Evolutionary conservation across 1,140 invertebrate species (phyloP), one percentile per base, ranked within the genome.

Genomic region (Brachionus rubens): DNA sequence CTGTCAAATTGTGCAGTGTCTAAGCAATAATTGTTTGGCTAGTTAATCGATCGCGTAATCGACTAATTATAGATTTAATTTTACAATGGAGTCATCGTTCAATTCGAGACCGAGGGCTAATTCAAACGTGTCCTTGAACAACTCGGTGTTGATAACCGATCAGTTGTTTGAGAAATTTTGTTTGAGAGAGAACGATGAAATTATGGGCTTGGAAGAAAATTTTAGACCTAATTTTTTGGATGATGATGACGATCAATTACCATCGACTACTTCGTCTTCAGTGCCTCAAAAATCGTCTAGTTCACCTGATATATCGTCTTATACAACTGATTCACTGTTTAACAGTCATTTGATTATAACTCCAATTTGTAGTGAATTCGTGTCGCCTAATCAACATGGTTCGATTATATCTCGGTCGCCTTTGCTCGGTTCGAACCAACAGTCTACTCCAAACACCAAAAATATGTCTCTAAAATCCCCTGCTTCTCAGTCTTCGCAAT

Each of bases 261-360:
- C 9, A 14, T 46, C n/a, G 3, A 7, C 43, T 7, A 7, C 43
- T 3, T 7, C 14, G 2, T 46, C 43, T 7, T 46, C 59, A 21
- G 7, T 43, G 12, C 59, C 54, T 14, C 59, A 43, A 10, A 36
- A 24, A n/a, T 65, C 59, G 24, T 43, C 40, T 21, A 65, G 36
- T 19, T 43, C 36, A 10, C 40, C 40, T 1, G 59, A 65, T 21
- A 65, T 65, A 10, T 65, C 59, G 36, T 65, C 59, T 36, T 65
- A 65, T 6, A 43, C 16, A 4, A 65, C 43, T 7, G 68, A 72
- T 50, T 72, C 68, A 19, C 19, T 72, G 14, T 72, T 72, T 28
- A 72, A 72, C 41, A 72, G 68, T 41, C 68, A 54, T 19, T 47
- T 72, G 28, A 72, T 72, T 12, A 72, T 72, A 14, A 72, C 68